These are phyloP conservation scores for Tenthredo distinguenda DNA, from an alignment of 2,888 invertebrate genomes.

Conservation along the genomic window DNA sequence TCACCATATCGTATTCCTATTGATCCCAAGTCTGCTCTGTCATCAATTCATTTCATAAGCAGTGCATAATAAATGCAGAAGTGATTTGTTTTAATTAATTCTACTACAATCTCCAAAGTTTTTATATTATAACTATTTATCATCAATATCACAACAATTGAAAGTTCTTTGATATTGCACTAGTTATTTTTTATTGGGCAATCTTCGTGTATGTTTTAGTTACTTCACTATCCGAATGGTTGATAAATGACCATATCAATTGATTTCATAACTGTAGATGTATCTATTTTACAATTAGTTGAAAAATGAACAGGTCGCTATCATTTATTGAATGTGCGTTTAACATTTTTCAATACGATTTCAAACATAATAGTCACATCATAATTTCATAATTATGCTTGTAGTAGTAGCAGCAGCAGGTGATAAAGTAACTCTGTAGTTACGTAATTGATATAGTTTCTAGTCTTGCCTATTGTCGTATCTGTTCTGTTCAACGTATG, in stretches of 20 bases:
- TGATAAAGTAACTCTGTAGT: background rate
- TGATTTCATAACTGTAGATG: background rate
- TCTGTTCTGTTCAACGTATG: background rate
- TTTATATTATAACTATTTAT: no score
- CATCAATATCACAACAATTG: background rate
- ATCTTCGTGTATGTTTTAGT: background rate
- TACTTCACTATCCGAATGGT: background rate
- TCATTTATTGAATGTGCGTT: background rate
- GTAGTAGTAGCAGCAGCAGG: background rate
- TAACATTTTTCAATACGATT: background rate
- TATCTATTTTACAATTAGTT: background rate
- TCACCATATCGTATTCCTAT: background rate
- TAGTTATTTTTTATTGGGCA: background rate
- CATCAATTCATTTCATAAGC: background rate
- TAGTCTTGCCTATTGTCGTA: background rate
- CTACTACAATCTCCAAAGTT: no score
- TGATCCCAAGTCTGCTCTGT: background rate
- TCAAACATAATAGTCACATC: background rate
- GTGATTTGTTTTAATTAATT: no score
- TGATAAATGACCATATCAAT: background rate
- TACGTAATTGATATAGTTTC: background rate
- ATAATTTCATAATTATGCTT: slow-evolving; percentile 25
- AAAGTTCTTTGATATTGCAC: background rate
- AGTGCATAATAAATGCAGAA: background rate
- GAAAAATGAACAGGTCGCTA: background rate